Conservation (phyloP, 2,888 invertebrate species). For the Spilosoma lubricipeda region DNA sequence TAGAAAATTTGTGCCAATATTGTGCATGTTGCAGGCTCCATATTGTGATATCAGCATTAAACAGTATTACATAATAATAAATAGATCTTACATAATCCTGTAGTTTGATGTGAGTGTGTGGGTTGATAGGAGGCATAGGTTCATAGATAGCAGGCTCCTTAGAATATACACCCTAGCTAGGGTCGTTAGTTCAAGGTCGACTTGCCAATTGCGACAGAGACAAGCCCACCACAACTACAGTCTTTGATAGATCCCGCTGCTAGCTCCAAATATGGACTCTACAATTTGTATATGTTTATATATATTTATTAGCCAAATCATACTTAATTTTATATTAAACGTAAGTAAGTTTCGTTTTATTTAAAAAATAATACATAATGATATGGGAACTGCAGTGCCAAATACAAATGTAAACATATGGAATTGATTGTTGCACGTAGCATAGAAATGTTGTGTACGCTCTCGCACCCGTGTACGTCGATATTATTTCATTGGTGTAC, state of each 20-base stretch:
- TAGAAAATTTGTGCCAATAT: slow-evolving; percentile 47
- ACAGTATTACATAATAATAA: background rate
- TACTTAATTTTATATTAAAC: background rate
- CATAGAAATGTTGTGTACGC: slow-evolving; percentile 18
- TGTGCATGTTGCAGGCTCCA: slow-evolving; percentile 20
- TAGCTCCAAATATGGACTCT: background rate
- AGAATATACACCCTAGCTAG: background rate
- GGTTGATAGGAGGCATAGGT: background rate
- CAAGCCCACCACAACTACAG: background rate
- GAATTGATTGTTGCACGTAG: slow-evolving; percentile 32
- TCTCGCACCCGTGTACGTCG: slow-evolving; percentile 6
- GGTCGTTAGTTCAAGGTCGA: background rate
- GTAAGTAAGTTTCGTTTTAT: background rate
- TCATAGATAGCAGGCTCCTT: background rate
- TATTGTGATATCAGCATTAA: background rate
- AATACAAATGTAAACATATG: slow-evolving; percentile 8
- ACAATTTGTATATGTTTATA: background rate
- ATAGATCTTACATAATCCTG: background rate
- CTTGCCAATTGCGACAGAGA: background rate
- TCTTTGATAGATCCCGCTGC: background rate
- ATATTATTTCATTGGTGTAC: slow-evolving; percentile 25
- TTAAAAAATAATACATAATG: background rate
- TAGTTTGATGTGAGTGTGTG: background rate
- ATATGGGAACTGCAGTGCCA: slow-evolving; percentile 8
- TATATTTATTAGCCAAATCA: background rate